Evolutionary conservation across 2,797 vertebrate genomes (phyloP).

Genomic region (Typhlichthys subterraneus): DNA sequence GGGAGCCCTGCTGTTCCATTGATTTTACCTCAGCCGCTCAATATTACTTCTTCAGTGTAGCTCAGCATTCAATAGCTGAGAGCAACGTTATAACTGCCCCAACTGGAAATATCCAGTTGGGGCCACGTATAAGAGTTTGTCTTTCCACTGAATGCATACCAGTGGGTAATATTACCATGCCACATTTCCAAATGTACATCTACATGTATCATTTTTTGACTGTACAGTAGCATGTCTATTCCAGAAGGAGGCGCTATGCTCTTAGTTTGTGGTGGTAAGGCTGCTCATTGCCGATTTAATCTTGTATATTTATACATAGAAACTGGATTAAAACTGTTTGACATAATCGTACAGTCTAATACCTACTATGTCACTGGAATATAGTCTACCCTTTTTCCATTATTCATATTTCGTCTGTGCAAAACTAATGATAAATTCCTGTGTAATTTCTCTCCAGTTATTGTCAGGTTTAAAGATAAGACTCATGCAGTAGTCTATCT

Average conservation of each 20-base stretch:
- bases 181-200: slow-evolving; percentile 8
- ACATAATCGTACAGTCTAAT: too few species aligned
- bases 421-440: neutral
- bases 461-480: neutral
- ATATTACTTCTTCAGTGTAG: neutral
- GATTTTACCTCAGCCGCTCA: slow-evolving; percentile 1
- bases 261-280: neutral
- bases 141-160: slow-evolving; percentile 15
- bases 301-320: too few species aligned
- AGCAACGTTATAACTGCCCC: too few species aligned
- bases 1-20: slow-evolving; percentile 6
- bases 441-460: neutral
- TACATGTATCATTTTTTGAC: neutral
- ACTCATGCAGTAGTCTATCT: neutral
- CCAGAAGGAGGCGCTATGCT: slow-evolving; percentile 66
- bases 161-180: slow-evolving; percentile 12
- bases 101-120: slow-evolving; percentile 13
- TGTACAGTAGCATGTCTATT: neutral
- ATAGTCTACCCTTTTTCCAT: neutral
- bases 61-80: neutral
- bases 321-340: too few species aligned
- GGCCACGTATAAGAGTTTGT: neutral
- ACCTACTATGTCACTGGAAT: too few species aligned
- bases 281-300: too few species aligned
- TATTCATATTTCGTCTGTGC: neutral